Evolutionary conservation across 2,797 vertebrate genomes (phyloP).

Genomic region (Cryptoblepharus egeriae): DNA sequence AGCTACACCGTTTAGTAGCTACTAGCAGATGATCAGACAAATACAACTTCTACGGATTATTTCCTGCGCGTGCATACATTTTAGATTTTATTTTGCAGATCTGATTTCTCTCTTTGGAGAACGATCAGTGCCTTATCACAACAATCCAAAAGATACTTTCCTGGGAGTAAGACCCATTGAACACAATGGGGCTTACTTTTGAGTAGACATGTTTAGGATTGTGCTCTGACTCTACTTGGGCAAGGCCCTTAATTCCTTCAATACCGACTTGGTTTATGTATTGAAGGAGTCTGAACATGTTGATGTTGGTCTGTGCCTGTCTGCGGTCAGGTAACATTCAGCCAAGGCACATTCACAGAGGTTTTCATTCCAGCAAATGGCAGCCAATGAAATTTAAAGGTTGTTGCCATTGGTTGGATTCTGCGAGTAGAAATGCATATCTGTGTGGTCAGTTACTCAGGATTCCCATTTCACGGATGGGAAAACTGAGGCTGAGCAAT

Average conservation of each 20-base stretch:
- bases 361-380: not conserved
- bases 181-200: too few species aligned
- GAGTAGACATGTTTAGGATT: too few species aligned
- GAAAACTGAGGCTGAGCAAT: not conserved
- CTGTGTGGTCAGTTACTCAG: not conserved
- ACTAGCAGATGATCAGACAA: not conserved
- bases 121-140: too few species aligned
- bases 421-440: not conserved
- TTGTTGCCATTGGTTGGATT: not conserved
- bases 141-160: too few species aligned
- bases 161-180: too few species aligned
- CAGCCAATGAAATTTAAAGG: not conserved
- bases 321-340: not conserved
- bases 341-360: not conserved
- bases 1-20: not conserved
- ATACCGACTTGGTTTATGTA: not conserved
- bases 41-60: not conserved
- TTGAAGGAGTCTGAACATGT: not conserved
- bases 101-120: not conserved
- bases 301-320: not conserved
- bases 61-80: too few species aligned
- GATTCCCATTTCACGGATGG: not conserved
- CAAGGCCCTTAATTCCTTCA: too few species aligned
- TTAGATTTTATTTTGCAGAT: too few species aligned
- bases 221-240: too few species aligned